Evolutionary conservation across 2,888 invertebrate genomes (phyloP).

Genomic region (Andrena minutula): DNA sequence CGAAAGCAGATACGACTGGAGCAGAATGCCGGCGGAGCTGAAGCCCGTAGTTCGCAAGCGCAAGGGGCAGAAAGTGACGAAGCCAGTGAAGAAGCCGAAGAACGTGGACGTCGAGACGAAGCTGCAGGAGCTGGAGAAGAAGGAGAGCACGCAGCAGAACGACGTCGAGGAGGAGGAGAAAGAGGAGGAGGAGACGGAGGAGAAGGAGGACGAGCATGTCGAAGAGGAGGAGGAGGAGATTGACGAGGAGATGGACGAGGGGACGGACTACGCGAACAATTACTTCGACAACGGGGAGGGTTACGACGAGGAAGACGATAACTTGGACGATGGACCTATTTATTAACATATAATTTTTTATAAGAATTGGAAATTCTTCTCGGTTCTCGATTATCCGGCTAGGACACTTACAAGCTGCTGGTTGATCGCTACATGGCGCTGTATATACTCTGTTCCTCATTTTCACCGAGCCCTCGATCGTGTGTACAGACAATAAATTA

Average conservation of each 20-base stretch:
- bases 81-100: conserved; percentile 70
- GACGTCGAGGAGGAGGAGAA: conserved; percentile 85
- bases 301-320: conserved; percentile 95
- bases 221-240: conserved; percentile 88
- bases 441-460: conserved; percentile 40
- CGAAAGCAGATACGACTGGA: conserved; percentile 79
- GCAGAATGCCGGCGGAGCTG: conserved; percentile 78
- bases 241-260: conserved; percentile 95
- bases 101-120: conserved; percentile 80
- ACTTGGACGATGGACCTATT: conserved; percentile 93
- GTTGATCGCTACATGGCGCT: conserved; percentile 39
- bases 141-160: conserved; percentile 85
- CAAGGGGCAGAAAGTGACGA: conserved; percentile 42
- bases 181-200: conserved; percentile 86
- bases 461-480: conserved; percentile 20
- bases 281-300: conserved; percentile 96
- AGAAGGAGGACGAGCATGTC: conserved; percentile 87
- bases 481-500: conserved; percentile 51
- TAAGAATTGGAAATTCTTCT: conserved; percentile 36
- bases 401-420: conserved; percentile 37
- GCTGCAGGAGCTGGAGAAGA: conserved; percentile 89
- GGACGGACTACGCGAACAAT: conserved; percentile 94
- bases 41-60: conserved; percentile 72
- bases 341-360: conserved; percentile 85
- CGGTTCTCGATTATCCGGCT: conserved; percentile 20